Percentiles rank a stretch among this genome's conserved stretches.
Conservation (phyloP, 2,113 vertebrate genomes). For the Raja brachyura region DNA sequence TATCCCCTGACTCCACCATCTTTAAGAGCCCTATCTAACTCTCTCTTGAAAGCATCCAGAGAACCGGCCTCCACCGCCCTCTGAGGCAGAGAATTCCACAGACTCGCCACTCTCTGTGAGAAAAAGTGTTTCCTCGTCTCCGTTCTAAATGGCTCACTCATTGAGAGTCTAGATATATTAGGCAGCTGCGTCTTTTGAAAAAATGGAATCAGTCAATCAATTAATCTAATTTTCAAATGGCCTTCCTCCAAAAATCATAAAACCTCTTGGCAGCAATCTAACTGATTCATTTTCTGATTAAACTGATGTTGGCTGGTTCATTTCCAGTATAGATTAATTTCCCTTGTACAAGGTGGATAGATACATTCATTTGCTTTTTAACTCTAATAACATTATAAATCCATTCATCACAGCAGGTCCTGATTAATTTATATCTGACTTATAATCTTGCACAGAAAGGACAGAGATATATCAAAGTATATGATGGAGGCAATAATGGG, state of each 20-base stretch:
- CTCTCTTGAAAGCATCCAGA: too few species aligned
- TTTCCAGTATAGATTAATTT: neutral
- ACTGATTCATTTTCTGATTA: neutral
- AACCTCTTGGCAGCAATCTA: neutral
- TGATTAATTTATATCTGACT: neutral
- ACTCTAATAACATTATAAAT: neutral
- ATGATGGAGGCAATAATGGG: neutral
- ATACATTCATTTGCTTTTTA: neutral
- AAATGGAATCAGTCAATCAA: neutral
- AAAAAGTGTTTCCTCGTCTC: too few species aligned
- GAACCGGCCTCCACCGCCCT: too few species aligned
- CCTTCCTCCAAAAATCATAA: neutral
- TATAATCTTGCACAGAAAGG: neutral
- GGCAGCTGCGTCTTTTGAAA: neutral
- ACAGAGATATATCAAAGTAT: neutral
- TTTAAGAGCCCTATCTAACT: too few species aligned
- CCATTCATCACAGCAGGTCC: neutral
- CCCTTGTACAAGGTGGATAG: neutral
- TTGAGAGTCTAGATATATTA: neutral
- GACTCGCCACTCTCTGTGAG: too few species aligned
- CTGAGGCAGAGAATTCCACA: too few species aligned
- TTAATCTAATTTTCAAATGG: slow-evolving; percentile 1
- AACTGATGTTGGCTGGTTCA: neutral
- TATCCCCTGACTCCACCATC: too few species aligned
- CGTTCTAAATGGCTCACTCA: neutral